phyloP scores from a whole-genome alignment of 2,888 invertebrate species.

The Andrena bicolor region DNA sequence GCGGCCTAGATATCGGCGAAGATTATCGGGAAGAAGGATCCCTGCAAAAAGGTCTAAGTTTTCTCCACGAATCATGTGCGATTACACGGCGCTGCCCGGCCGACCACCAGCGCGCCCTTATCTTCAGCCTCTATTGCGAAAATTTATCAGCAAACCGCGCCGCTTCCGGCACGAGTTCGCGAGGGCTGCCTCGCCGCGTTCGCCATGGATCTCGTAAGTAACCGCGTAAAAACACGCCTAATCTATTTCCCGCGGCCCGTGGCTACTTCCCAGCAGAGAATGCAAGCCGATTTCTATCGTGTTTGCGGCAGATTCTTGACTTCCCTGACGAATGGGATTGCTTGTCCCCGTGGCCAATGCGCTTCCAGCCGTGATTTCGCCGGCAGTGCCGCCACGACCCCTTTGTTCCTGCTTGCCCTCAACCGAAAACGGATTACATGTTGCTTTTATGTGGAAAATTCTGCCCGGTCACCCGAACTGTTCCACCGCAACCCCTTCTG shows the following conservation, averaged over 20 bases:
- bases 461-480: neutral
- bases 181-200: constrained; percentile 51
- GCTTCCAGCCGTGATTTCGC: neutral
- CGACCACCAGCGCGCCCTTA: constrained; percentile 68
- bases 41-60: constrained; percentile 59
- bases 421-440: constrained; percentile 8
- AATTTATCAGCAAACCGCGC: constrained; percentile 70
- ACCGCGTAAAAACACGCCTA: constrained; percentile 71
- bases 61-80: constrained; percentile 69
- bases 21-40: constrained; percentile 43
- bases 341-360: constrained; percentile 1
- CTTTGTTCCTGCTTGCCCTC: constrained; percentile 15
- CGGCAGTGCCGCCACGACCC: neutral
- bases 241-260: constrained; percentile 65
- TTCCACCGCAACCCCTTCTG: neutral
- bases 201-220: constrained; percentile 61
- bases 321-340: constrained; percentile 16
- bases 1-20: constrained; percentile 6
- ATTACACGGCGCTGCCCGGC: constrained; percentile 66
- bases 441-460: neutral
- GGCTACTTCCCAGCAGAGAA: constrained; percentile 3
- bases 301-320: constrained; percentile 23
- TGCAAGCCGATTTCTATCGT: constrained; percentile 47
- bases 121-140: constrained; percentile 63
- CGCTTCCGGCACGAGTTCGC: constrained; percentile 71